Percentiles rank a stretch among this genome's conserved stretches.
Conservation (phyloP, 2,888 invertebrate species). For the Tricholauxania praeusta region DNA sequence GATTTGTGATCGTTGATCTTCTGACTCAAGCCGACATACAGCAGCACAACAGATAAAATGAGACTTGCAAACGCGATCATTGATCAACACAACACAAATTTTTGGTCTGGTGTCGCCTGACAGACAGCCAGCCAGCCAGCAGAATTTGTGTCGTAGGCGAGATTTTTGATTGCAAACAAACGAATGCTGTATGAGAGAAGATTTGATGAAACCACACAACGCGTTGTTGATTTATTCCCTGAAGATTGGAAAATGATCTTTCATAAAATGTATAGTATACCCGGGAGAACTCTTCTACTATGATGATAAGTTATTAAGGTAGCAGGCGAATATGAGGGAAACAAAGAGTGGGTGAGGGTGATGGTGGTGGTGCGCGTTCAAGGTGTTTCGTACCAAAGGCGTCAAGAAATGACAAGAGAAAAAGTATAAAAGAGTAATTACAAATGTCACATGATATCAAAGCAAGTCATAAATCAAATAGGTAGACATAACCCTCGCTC, state of each 20-base stretch:
- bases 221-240: slow-evolving; percentile 46
- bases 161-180: slow-evolving; percentile 16
- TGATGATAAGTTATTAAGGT: background rate
- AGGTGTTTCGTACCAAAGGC: background rate
- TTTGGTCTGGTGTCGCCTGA: background rate
- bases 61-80: slow-evolving; percentile 7
- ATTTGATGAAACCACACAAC: slow-evolving; percentile 45
- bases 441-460: slow-evolving; percentile 27
- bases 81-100: slow-evolving; percentile 20
- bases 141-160: slow-evolving; percentile 28
- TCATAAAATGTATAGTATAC: slow-evolving; percentile 3
- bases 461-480: slow-evolving; percentile 29
- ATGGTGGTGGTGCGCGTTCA: background rate
- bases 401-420: no score
- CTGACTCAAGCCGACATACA: slow-evolving; percentile 12
- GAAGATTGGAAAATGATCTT: slow-evolving; percentile 38
- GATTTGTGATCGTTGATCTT: slow-evolving; percentile 29
- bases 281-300: background rate
- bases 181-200: background rate
- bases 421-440: slow-evolving; percentile 27
- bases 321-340: background rate
- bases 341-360: background rate
- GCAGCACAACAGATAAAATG: background rate
- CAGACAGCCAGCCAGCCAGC: slow-evolving; percentile 16
- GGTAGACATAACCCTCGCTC: background rate